Base-by-base conservation (phyloP, 2,113 vertebrate species). In the Bettongia penicillata region DNA sequence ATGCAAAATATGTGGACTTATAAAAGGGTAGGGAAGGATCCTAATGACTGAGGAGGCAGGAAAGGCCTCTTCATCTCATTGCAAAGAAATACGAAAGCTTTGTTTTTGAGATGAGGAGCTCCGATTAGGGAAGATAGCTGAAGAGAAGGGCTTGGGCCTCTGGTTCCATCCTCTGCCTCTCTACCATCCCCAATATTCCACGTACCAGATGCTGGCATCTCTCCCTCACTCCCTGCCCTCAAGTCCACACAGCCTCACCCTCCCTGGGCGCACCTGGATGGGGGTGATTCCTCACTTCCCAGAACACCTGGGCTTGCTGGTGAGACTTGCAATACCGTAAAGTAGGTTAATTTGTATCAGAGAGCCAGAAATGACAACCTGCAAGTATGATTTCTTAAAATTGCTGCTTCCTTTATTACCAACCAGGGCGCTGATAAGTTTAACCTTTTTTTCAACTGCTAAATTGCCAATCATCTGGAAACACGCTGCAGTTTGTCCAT, bases 401-500 rank as follows among this genome's bases (percentile, higher is more conserved):
- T 96, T 93, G 94, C 97, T 90, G 93, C 92, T 93, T 57, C 96
- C 97, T 97, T 97, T 95, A 77, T 96, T 25, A 25, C 48, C 37
- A 53, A 48, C 10, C 43, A 49, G 24, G 49, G 97, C 90, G 93
- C 96, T 94, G 90, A 90, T 96, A 95, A 96, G 96, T 97, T 97
- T 96, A 97, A 98, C 96, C 96, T 94, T 97, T 94, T 55, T 89
- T 93, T 91, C 6, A 97, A 90, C 95, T 93, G 96, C 95, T 92
- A 97, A 98, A 95, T 97, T 96, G 96, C 97, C 98, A 96, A 95
- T 97, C 96, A 97, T 97, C 97, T 3, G 48, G 96, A 97, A 97
- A 97, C 95, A 47, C 90, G 37, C 96, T 16, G 51, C 52, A 94
- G 84, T 93, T 97, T 98, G 97, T 93, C 96, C 96, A 90, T 90